These are phyloP conservation scores for Agriotes lineatus DNA, from an alignment of 2,888 invertebrate species.

Conservation along the genomic window DNA sequence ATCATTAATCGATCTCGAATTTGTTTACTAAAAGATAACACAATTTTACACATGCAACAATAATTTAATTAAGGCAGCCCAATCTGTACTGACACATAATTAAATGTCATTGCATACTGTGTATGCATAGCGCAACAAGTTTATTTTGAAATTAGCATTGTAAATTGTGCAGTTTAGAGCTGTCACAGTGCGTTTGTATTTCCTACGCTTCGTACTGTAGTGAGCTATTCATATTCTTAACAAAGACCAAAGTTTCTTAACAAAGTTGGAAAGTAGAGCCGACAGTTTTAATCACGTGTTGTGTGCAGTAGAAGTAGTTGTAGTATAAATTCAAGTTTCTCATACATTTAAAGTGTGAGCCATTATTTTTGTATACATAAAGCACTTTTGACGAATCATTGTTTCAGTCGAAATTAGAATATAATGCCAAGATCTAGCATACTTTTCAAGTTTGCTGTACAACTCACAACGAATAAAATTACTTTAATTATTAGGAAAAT, in stretches of 20 bases:
- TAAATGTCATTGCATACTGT: neutral
- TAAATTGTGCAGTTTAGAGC: neutral
- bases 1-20: too few species aligned
- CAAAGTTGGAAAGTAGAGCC: constrained; percentile 36
- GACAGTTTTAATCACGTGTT: constrained; percentile 35
- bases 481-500: constrained; percentile 21
- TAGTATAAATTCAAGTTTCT: constrained; percentile 18
- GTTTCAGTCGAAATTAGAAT: constrained; percentile 19
- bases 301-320: constrained; percentile 32
- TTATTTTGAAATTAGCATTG: neutral
- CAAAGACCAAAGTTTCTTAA: constrained; percentile 38
- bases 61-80: too few species aligned
- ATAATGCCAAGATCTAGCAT: constrained; percentile 19
- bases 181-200: neutral
- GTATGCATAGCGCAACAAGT: neutral
- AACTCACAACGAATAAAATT: constrained; percentile 36
- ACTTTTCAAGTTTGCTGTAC: constrained; percentile 26
- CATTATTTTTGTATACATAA: constrained; percentile 16
- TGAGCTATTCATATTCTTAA: constrained; percentile 15
- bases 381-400: constrained; percentile 11
- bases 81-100: neutral
- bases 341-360: constrained; percentile 18
- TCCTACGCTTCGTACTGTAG: neutral
- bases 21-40: too few species aligned
- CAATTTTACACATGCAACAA: too few species aligned